Evolutionary conservation across 1,140 invertebrate genomes (phyloP).

Genomic region (Leptinotarsa undecemlineata): DNA sequence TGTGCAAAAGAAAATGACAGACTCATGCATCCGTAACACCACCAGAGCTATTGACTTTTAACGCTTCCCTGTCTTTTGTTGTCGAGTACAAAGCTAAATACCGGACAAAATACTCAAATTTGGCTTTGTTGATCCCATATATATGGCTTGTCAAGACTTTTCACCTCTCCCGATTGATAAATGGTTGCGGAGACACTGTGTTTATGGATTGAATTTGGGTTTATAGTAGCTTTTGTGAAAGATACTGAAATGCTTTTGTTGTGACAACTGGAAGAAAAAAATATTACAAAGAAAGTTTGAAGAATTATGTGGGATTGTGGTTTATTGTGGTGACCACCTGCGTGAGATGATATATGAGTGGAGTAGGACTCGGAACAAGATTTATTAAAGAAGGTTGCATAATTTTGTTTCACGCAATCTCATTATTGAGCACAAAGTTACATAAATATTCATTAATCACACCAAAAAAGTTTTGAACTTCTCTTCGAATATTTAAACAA

Average conservation of each 20-base stretch:
- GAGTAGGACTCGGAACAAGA: not conserved
- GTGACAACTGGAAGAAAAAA: slow-evolving; percentile 22
- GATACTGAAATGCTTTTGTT: slow-evolving; percentile 31
- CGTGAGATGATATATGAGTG: slow-evolving; percentile 4
- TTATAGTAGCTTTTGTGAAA: slow-evolving; percentile 12
- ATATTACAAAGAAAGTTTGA: slow-evolving; percentile 4
- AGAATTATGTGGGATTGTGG: slow-evolving; percentile 22
- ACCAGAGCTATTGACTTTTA: slow-evolving; percentile 35
- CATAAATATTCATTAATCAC: too few species aligned
- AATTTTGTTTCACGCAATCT: too few species aligned
- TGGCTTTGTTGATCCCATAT: slow-evolving; percentile 23
- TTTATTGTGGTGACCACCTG: slow-evolving; percentile 18
- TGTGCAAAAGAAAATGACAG: slow-evolving; percentile 1
- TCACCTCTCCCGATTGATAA: slow-evolving; percentile 18
- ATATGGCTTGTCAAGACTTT: slow-evolving; percentile 27
- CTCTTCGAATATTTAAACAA: too few species aligned
- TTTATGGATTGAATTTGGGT: slow-evolving; percentile 22
- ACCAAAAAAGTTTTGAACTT: too few species aligned
- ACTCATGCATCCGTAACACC: slow-evolving; percentile 28
- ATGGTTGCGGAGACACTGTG: slow-evolving; percentile 16
- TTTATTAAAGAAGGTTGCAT: too few species aligned
- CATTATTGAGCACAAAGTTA: too few species aligned
- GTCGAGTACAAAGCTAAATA: slow-evolving; percentile 28
- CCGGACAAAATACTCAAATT: slow-evolving; percentile 30
- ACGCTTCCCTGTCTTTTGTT: slow-evolving; percentile 30